Evolutionary conservation across 2,113 vertebrate genomes (phyloP).

Genomic region (Festucalex cinctus): DNA sequence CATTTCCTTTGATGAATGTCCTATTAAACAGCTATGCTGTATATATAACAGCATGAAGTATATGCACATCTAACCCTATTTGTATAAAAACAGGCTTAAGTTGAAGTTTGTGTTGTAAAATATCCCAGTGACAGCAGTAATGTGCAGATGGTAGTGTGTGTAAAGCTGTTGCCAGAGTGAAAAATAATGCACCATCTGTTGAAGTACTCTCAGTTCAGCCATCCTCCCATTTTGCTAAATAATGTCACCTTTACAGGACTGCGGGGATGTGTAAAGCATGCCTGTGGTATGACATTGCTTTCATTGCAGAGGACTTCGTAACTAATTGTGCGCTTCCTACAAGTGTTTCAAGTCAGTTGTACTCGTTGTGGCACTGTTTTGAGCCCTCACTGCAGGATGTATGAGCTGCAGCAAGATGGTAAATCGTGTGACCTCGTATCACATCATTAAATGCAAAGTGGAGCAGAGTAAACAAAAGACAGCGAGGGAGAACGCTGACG

Average conservation of each 20-base stretch:
- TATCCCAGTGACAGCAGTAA: conserved; percentile 25
- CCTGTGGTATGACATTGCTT: not conserved
- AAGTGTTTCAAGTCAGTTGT: not conserved
- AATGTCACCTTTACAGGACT: conserved; percentile 1
- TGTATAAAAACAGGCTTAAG: conserved; percentile 17
- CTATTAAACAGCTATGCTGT: not conserved
- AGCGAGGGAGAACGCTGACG: not conserved
- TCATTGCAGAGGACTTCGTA: not conserved
- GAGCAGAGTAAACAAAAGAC: not conserved
- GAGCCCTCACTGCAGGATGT: not conserved
- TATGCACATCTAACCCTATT: conserved; percentile 13
- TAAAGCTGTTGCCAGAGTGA: conserved; percentile 26
- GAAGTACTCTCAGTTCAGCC: conserved; percentile 13
- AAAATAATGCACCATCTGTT: conserved; percentile 61
- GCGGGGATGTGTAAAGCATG: not conserved
- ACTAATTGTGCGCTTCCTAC: not conserved
- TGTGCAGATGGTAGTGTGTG: conserved; percentile 41
- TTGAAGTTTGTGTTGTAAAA: conserved; percentile 29
- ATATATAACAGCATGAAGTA: conserved; percentile 3
- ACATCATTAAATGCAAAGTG: not conserved
- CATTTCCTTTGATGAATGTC: conserved; percentile 16
- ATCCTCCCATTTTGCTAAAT: not conserved
- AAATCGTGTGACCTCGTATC: not conserved
- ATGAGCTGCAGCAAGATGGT: not conserved
- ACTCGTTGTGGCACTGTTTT: not conserved